Evolutionary conservation across 2,113 vertebrate genomes (phyloP).

Genomic region (Antidorcas marsupialis): DNA sequence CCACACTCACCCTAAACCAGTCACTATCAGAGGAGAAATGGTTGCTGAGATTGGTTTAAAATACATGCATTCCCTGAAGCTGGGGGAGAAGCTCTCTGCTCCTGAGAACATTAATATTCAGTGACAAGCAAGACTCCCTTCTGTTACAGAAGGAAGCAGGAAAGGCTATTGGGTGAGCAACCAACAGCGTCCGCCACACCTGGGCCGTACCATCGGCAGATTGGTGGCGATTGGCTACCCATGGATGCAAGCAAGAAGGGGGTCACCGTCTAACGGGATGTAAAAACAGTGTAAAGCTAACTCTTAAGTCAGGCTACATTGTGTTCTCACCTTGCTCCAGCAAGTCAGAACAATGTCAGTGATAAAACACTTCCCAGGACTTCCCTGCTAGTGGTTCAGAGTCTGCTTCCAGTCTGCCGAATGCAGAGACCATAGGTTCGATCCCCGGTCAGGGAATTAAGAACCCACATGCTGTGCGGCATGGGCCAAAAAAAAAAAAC

Average conservation of each 20-base stretch:
- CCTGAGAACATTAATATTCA: not conserved
- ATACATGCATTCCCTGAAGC: not conserved
- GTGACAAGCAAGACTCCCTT: not conserved
- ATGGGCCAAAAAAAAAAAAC: not conserved
- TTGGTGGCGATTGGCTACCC: fast-evolving
- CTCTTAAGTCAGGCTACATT: not conserved
- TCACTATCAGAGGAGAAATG: not conserved
- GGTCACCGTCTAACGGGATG: not conserved
- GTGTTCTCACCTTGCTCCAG: not conserved
- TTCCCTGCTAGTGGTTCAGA: not conserved
- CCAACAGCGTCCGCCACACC: not conserved
- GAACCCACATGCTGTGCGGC: not conserved
- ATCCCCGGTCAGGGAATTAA: not conserved
- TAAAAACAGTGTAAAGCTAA: not conserved
- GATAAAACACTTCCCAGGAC: not conserved
- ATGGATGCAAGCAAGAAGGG: not conserved
- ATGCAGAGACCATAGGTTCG: not conserved
- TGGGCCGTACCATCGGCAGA: fast-evolving
- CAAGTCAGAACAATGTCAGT: not conserved
- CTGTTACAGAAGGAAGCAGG: not conserved
- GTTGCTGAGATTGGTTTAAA: not conserved
- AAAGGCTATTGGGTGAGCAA: too few relatives aligned
- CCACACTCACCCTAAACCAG: not conserved
- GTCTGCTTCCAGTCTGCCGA: not conserved
- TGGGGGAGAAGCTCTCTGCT: not conserved